Base-by-base conservation (phyloP, 2,113 vertebrate species). In the Amphilophus citrinellus region DNA sequence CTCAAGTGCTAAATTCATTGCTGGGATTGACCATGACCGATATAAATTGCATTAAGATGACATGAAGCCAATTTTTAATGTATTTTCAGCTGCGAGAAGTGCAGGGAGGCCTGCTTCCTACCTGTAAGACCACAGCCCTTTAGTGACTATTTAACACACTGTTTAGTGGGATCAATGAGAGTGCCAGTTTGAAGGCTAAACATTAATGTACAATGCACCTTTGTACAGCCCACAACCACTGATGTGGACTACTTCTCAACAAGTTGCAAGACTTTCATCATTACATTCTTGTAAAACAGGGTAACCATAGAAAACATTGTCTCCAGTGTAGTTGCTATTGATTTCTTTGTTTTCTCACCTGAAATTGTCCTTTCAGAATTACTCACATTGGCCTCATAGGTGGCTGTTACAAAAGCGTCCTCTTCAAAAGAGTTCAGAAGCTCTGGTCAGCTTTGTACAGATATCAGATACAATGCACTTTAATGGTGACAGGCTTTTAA, bases 261-360 rank as follows among this genome's bases (percentile, higher is more conserved):
- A 77, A 77, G 30, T 84, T 84, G 42, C 66, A 66, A 39, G 35
- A 27, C n/a, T 80, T 78, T 79, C 44, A 83, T 83, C 66, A 83
- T 58, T 53, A 83, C 24, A 71, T 80, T 73, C 11, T 61, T 84
- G 80, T 80, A 81, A 81, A 87, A 77, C 65, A 85, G 77, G n/a
- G 47, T 62, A 80, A 22, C 44, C 56, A 77, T 24, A 56, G n/a
- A 59, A 75, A 18, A 35, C 13, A n/a, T 50, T 78, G 37, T 83
- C 17, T 77, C 22, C 32, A 17, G 10, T 8, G n/a, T 27, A 61
- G 62, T 10, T 68, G 37, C 30, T 66, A 80, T 91, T 79, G 65
- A 89, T 88, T 85, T 83, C 20, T 78, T 35, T 61, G 37, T 82
- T 71, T 65, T 78, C n/a, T 83, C 30, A 73, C 68, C 62, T 42